A percentile compares a stretch with the other conserved stretches of the same genome.
Conservation (phyloP, 1,140 invertebrate species). For the Caenorhabditis latens region DNA sequence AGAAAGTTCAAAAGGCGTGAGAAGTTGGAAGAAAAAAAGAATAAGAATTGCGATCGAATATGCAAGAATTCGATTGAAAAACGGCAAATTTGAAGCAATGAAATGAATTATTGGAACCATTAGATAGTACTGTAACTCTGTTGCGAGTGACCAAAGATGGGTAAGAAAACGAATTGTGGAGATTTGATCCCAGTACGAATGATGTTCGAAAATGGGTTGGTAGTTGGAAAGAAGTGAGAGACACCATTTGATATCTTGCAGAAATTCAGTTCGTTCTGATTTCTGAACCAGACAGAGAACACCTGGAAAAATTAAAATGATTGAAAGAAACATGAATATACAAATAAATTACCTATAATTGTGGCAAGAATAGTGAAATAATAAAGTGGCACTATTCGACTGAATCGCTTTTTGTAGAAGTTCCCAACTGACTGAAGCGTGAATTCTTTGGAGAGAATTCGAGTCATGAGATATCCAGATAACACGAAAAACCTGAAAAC, state of each 20-base stretch:
- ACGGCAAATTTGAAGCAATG: not conserved
- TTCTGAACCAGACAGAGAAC: not conserved
- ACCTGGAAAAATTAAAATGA: not conserved
- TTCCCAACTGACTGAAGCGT: not conserved
- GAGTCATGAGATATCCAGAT: slow-evolving; percentile 53
- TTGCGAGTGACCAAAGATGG: slow-evolving; percentile 44
- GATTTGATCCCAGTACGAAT: slow-evolving; percentile 35
- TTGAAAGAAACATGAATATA: not conserved
- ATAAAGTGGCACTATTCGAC: not conserved
- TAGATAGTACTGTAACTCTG: slow-evolving; percentile 52
- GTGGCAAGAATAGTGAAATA: not conserved
- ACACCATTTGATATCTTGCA: slow-evolving; percentile 6
- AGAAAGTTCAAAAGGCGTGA: not conserved
- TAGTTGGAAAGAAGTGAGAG: not conserved
- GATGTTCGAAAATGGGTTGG: slow-evolving; percentile 35
- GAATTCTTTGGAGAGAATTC: not conserved
- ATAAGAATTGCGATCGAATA: not conserved
- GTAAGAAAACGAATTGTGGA: slow-evolving; percentile 17
- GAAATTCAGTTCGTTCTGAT: slow-evolving; percentile 4
- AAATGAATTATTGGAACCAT: slow-evolving; percentile 31
- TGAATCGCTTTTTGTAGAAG: slow-evolving; percentile 51
- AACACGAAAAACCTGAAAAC: slow-evolving; percentile 52
- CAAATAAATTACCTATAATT: not conserved
- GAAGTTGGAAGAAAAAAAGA: not conserved
- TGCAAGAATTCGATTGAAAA: not conserved